Conservation (phyloP, 2,797 vertebrate species). For the Pipistrellus nathusii region DNA sequence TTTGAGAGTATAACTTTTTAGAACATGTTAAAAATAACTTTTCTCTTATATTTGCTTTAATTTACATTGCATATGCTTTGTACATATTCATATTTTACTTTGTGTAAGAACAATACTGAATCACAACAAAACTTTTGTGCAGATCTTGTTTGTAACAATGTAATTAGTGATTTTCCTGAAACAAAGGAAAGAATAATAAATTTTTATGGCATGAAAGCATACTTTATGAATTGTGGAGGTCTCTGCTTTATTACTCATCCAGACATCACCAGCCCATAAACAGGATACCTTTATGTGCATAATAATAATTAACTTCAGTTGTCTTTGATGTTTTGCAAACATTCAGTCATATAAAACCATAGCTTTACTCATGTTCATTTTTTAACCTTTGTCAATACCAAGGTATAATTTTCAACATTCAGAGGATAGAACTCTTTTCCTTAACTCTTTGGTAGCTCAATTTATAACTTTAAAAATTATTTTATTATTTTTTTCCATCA, state of each 20-base stretch:
- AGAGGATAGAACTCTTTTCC: background rate
- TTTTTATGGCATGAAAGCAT: conserved; percentile 13
- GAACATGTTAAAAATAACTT: background rate
- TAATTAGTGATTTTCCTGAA: conserved; percentile 41
- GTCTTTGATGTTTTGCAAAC: conserved; percentile 38
- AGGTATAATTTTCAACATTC: conserved; percentile 49
- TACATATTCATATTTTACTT: background rate
- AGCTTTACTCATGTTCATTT: conserved; percentile 29
- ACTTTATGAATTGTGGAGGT: background rate
- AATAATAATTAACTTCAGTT: conserved; percentile 56
- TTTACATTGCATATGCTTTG: background rate
- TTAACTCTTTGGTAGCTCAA: conserved; percentile 35
- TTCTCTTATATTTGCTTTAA: background rate
- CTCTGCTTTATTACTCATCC: conserved; percentile 31
- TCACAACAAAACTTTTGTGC: background rate
- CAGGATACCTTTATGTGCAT: background rate
- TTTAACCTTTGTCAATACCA: conserved; percentile 1
- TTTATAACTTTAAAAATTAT: background rate
- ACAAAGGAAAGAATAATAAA: conserved; percentile 5
- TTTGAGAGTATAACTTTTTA: background rate
- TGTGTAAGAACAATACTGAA: background rate
- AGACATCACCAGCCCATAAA: conserved; percentile 35
- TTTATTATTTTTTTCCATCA: background rate
- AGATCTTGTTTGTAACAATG: conserved; percentile 8
- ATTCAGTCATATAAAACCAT: conserved; percentile 28